phyloP scores from a whole-genome alignment of 2,113 vertebrate genomes.

The Alaudala cheleensis region DNA sequence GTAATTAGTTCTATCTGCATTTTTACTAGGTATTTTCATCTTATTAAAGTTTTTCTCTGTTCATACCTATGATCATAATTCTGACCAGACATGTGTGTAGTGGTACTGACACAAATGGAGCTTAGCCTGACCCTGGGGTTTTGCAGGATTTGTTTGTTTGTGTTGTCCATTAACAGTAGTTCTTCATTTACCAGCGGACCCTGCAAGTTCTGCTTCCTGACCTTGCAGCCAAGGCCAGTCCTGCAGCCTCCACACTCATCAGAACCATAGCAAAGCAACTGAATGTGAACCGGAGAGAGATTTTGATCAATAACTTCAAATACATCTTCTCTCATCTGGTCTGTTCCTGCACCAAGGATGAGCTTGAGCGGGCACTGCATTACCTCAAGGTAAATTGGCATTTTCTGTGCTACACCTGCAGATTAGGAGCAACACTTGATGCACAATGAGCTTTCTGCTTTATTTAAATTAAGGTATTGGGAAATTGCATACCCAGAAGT shows the following conservation, averaged over 20 bases:
- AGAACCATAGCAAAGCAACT: slow-evolving; percentile 94
- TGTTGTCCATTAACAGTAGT: neutral
- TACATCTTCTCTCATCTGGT: slow-evolving; percentile 98
- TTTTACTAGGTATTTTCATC: neutral
- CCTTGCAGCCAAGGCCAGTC: slow-evolving; percentile 93
- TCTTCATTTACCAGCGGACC: slow-evolving; percentile 80
- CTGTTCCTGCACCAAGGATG: slow-evolving; percentile 96
- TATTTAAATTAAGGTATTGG: neutral
- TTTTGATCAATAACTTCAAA: slow-evolving; percentile 98
- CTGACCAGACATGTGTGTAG: rapidly evolving
- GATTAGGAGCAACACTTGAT: neutral
- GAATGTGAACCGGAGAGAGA: slow-evolving; percentile 92
- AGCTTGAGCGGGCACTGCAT: slow-evolving; percentile 91
- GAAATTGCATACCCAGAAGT: neutral
- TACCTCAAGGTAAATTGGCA: slow-evolving; percentile 88
- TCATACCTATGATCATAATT: neutral
- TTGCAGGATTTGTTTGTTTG: neutral
- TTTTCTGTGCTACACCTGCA: neutral
- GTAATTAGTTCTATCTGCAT: neutral
- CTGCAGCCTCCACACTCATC: slow-evolving; percentile 89
- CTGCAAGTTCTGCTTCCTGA: slow-evolving; percentile 94
- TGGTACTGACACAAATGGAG: neutral
- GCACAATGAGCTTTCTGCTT: neutral
- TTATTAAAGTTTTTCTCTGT: neutral
- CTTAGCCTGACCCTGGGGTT: neutral